A percentile compares a stretch with the other conserved stretches of the same genome.
These are phyloP conservation scores for Nudaria mundana DNA, from an alignment of 2,888 invertebrate species.

Conservation along the genomic window DNA sequence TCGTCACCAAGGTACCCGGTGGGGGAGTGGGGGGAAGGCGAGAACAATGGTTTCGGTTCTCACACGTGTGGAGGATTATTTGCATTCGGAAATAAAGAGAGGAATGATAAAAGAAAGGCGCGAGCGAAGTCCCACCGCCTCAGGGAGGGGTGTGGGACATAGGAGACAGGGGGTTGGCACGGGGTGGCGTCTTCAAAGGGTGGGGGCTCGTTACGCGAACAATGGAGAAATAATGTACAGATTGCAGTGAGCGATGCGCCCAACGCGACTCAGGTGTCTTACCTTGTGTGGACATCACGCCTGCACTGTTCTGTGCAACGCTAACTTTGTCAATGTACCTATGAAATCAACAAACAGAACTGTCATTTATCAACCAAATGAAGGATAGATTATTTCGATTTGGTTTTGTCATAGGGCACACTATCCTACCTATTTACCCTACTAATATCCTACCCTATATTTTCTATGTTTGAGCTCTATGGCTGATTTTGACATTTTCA, in stretches of 20 bases:
- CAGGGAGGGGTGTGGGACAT: slow-evolving; percentile 78
- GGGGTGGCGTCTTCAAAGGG: slow-evolving; percentile 47
- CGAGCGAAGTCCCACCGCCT: slow-evolving; percentile 79
- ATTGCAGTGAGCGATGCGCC: slow-evolving; percentile 82
- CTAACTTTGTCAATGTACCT: slow-evolving; percentile 21
- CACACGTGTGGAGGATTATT: slow-evolving; percentile 83
- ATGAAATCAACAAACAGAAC: slow-evolving; percentile 23
- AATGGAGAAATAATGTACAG: slow-evolving; percentile 82
- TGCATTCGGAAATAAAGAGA: slow-evolving; percentile 83
- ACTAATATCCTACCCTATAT: slow-evolving; percentile 27
- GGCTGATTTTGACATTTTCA: slow-evolving; percentile 37
- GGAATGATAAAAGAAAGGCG: slow-evolving; percentile 82
- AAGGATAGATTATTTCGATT: too few species aligned
- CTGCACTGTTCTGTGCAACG: slow-evolving; percentile 26
- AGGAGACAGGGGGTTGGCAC: slow-evolving; percentile 48
- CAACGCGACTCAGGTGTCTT: slow-evolving; percentile 78
- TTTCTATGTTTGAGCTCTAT: too few species aligned
- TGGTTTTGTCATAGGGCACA: slow-evolving; percentile 39
- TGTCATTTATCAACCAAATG: too few species aligned
- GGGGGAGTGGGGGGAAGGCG: slow-evolving; percentile 68
- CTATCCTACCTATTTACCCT: slow-evolving; percentile 38
- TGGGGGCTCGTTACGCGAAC: slow-evolving; percentile 80
- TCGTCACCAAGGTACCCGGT: slow-evolving; percentile 78
- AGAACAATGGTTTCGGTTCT: slow-evolving; percentile 82
- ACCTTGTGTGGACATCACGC: slow-evolving; percentile 67